Evolutionary conservation across 2,113 vertebrate species (phyloP), one percentile per base, ranked within the genome.

Genomic region (Python bivittatus): DNA sequence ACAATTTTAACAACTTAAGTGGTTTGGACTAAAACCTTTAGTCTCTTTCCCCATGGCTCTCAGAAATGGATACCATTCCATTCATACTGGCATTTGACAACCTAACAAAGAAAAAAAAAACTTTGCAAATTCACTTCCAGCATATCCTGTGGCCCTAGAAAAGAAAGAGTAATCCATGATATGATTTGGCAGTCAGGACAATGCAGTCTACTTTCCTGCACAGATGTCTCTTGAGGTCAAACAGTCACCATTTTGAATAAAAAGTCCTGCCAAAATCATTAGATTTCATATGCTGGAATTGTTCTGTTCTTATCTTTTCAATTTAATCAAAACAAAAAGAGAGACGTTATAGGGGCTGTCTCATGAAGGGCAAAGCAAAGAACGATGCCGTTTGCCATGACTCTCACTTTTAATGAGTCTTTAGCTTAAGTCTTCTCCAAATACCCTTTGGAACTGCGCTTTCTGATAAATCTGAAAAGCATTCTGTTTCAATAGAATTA

Each of bases 301-400:
- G 56, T 29, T 53, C 84, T 93, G 20, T 5, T 13, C 61, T 91
- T 68, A 84, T 92, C 52, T 84, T 29, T 53, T n/a, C n/a, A 93
- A 90, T 33, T 88, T 64, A 0, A 0, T n/a, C 6, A 52, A 0
- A 42, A 44, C 29, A 60, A 58, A 60, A 58, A 84, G 57, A 85
- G 23, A 57, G 22, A 29, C 23, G 44, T 27, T 12, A 9, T 52
- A 2, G 53, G 54, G 52, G 10, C 17, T 52, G 83, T 1, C n/a
- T 42, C 11, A 27, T 54, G 52, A 87, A 91, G 12, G 2, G 3
- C 2, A 0, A 91, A 93, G 79, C 5, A 13, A 15, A 25, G 79
- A 60, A 17, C 20, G 27, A 1, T 29, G 23, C 68, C 22, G 42
- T 27, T 90, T 83, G 27, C 7, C 44, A 54, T 88, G 56, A 29